phyloP scores from a whole-genome alignment of 1,140 invertebrate species.

The Brachionus rotundiformis region DNA sequence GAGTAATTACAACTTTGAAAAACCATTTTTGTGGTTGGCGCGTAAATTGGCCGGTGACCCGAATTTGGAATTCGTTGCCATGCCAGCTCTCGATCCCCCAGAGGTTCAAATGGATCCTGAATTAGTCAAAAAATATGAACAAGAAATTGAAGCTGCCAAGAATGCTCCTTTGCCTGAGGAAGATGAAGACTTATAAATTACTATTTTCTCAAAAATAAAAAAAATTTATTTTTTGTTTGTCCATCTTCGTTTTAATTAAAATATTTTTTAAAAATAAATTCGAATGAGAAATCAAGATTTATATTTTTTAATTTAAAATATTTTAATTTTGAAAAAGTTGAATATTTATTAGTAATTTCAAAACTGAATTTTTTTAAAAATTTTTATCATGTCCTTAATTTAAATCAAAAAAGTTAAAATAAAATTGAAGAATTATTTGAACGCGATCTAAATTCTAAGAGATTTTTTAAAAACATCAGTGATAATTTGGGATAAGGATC shows the following conservation, averaged over 20 bases:
- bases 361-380: no score
- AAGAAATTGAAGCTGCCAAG: slow-evolving; percentile 72
- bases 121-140: slow-evolving; percentile 91
- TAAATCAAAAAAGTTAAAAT: no score
- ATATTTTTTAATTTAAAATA: not conserved
- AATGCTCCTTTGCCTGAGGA: slow-evolving; percentile 47
- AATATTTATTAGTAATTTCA: no score
- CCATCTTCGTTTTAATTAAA: slow-evolving; percentile 5
- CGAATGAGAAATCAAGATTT: not conserved
- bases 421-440: no score
- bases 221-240: slow-evolving; percentile 27
- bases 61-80: slow-evolving; percentile 97
- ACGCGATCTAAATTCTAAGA: no score
- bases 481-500: no score
- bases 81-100: slow-evolving; percentile 94
- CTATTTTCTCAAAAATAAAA: slow-evolving; percentile 2
- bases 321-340: not conserved
- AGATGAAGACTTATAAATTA: slow-evolving; percentile 48
- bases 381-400: no score
- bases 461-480: no score
- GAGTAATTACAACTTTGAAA: slow-evolving; percentile 99
- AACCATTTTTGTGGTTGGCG: slow-evolving; percentile 97
- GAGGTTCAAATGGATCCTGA: slow-evolving; percentile 97
- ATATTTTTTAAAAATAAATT: slow-evolving; percentile 35
- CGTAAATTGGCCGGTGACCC: slow-evolving; percentile 93